phyloP scores from a whole-genome alignment of 2,888 invertebrate genomes.

The Heliothis peltigera region DNA sequence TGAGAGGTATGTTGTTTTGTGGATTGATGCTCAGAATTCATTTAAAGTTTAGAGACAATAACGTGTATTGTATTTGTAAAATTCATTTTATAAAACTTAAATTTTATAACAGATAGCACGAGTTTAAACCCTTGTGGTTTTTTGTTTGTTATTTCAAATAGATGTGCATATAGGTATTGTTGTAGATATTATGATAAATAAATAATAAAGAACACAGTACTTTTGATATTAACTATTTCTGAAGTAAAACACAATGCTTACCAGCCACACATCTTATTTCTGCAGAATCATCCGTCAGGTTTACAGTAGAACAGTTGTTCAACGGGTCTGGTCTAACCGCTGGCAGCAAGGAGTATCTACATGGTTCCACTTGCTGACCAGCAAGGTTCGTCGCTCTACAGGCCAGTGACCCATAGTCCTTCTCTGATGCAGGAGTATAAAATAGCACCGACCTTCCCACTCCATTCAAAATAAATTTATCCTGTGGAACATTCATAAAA shows the following conservation, averaged over 20 bases:
- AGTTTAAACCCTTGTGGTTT: no score
- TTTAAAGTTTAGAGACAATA: neutral
- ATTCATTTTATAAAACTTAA: no score
- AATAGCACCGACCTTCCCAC: slow-evolving; percentile 92
- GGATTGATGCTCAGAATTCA: neutral
- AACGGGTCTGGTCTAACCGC: slow-evolving; percentile 95
- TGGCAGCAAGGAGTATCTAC: slow-evolving; percentile 93
- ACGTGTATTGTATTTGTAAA: no score
- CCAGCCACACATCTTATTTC: slow-evolving; percentile 93
- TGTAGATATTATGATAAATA: no score
- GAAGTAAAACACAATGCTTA: slow-evolving; percentile 45
- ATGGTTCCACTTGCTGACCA: slow-evolving; percentile 93
- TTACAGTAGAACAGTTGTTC: slow-evolving; percentile 93
- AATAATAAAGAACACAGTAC: no score
- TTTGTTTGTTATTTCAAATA: no score
- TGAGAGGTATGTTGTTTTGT: no score
- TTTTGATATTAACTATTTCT: no score
- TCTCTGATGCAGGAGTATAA: slow-evolving; percentile 93
- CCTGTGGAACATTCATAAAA: slow-evolving; percentile 72
- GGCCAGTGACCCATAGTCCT: slow-evolving; percentile 93
- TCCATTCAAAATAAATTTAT: slow-evolving; percentile 87
- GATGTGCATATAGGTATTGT: no score
- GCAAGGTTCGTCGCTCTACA: slow-evolving; percentile 94
- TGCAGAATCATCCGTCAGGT: slow-evolving; percentile 94
- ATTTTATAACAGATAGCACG: no score